A percentile compares a stretch with the other conserved stretches of the same genome.
phyloP scores from a whole-genome alignment of 1,140 invertebrate genomes.

The Solenopsis invicta region DNA sequence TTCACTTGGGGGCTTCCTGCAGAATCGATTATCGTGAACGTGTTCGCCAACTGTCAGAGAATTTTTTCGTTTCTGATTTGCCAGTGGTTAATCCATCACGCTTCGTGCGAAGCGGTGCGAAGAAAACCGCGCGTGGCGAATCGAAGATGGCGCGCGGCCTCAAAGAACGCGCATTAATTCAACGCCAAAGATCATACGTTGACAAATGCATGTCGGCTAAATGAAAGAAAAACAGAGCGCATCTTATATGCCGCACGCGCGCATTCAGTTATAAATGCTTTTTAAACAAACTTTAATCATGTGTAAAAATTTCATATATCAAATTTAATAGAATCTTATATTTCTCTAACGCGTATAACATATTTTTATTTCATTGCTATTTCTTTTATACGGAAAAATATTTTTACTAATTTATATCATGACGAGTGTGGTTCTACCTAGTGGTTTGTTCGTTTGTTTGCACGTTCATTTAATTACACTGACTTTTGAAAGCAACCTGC shows the following conservation, averaged over 20 bases:
- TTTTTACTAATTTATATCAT: not conserved
- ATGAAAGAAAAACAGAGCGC: slow-evolving; percentile 43
- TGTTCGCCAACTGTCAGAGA: slow-evolving; percentile 57
- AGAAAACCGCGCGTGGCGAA: slow-evolving; percentile 74
- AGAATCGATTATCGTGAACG: slow-evolving; percentile 55
- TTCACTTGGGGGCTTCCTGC: slow-evolving; percentile 27
- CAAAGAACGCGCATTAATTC: slow-evolving; percentile 75
- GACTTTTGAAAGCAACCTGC: slow-evolving; percentile 8
- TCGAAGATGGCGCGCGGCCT: slow-evolving; percentile 69
- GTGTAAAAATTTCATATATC: not conserved
- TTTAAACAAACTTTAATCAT: slow-evolving; percentile 12
- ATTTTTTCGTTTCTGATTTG: slow-evolving; percentile 62
- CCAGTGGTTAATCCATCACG: slow-evolving; percentile 75
- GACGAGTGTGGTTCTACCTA: slow-evolving; percentile 3
- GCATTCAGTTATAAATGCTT: not conserved
- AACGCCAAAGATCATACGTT: slow-evolving; percentile 66
- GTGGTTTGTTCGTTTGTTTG: not conserved
- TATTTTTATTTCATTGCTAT: not conserved
- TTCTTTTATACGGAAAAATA: not conserved
- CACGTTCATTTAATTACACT: slow-evolving; percentile 32
- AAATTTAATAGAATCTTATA: not conserved
- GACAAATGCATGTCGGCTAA: slow-evolving; percentile 68
- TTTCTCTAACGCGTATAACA: not conserved
- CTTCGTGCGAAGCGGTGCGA: slow-evolving; percentile 62
- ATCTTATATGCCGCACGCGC: slow-evolving; percentile 21